These are phyloP conservation scores for Tipula confusa DNA, from an alignment of 2,888 invertebrate genomes.

Conservation along the genomic window DNA sequence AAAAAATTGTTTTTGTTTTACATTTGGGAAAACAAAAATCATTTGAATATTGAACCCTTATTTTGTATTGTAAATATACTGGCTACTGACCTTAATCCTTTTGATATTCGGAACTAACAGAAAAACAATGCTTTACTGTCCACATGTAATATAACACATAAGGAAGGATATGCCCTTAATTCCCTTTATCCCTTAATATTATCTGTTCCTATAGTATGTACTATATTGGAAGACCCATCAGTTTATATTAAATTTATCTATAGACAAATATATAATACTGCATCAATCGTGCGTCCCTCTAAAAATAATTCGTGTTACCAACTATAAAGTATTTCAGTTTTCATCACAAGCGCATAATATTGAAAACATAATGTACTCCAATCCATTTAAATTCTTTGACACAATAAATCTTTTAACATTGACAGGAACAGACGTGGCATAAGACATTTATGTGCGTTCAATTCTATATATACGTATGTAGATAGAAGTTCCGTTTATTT, in stretches of 20 bases:
- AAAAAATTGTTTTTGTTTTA: not conserved
- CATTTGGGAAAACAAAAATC: conserved; percentile 12
- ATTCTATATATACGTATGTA: not conserved
- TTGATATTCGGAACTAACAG: not conserved
- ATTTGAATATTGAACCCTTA: conserved; percentile 17
- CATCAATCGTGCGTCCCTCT: not conserved
- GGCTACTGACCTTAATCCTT: not conserved
- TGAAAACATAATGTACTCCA: not conserved
- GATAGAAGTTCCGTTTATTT: not conserved
- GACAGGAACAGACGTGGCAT: not conserved
- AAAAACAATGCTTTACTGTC: not conserved
- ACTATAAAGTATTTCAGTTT: not conserved
- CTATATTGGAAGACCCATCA: not conserved
- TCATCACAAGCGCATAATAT: not conserved
- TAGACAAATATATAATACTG: not conserved
- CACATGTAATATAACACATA: not conserved
- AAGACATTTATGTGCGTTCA: not conserved
- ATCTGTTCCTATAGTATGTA: not conserved
- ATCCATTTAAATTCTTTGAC: not conserved
- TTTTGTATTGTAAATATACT: not conserved
- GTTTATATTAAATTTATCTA: not conserved
- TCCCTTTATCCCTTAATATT: not conserved
- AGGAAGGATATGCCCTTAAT: not conserved
- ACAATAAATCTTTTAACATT: not conserved
- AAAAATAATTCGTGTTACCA: not conserved